These are phyloP conservation scores for Pediacus dermestoides DNA, from an alignment of 2,888 invertebrate genomes.

Conservation along the genomic window DNA sequence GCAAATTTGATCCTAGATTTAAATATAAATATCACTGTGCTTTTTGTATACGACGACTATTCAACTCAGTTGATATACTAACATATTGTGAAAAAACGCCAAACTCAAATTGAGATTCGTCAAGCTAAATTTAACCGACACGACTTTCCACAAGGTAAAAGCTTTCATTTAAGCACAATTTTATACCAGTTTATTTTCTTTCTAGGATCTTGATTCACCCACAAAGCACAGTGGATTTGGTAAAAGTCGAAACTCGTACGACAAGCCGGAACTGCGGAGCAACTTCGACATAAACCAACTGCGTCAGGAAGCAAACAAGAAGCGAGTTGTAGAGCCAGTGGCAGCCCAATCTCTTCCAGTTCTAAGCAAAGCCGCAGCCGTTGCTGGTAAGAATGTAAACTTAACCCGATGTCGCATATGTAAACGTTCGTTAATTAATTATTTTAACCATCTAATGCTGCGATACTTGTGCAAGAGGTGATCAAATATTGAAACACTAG, in stretches of 20 bases:
- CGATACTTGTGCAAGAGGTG: neutral
- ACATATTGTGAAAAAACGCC: no score
- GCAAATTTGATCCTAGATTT: no score
- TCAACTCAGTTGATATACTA: no score
- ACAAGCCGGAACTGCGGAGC: conserved; percentile 32
- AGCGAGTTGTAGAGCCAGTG: conserved; percentile 22
- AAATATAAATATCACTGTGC: no score
- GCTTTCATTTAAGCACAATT: no score
- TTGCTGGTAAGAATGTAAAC: conserved; percentile 3
- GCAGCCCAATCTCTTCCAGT: conserved; percentile 14
- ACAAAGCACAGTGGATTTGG: conserved; percentile 1
- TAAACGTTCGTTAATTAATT: neutral
- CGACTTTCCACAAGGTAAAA: no score
- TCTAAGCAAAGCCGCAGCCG: conserved; percentile 12
- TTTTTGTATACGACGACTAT: no score
- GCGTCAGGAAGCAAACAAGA: conserved; percentile 33
- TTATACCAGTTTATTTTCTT: no score
- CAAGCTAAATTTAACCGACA: no score
- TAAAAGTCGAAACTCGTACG: conserved; percentile 12
- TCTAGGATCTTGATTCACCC: no score
- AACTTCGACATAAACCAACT: conserved; percentile 37
- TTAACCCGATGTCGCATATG: neutral
- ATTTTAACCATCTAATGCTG: neutral
- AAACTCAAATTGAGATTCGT: no score
- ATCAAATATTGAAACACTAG: neutral